A percentile compares a stretch with the other conserved stretches of the same genome.
Conservation (phyloP, 2,113 vertebrate species). For the Ptilonorhynchus violaceus region DNA sequence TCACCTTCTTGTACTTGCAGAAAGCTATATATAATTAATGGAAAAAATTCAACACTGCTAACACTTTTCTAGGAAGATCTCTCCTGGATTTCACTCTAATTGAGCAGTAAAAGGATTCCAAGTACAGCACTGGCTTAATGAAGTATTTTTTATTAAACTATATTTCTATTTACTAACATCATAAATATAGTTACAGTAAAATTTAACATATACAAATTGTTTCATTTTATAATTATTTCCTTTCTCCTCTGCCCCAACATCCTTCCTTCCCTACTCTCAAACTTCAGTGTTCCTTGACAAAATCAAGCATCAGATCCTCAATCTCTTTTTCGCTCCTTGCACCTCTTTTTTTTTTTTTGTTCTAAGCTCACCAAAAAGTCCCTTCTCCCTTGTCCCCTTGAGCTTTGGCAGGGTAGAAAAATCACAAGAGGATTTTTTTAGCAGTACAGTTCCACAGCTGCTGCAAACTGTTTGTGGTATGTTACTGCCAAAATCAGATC, state of each 20-base stretch:
- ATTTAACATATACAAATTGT: not conserved
- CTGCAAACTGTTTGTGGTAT: not conserved
- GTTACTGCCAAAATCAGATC: not conserved
- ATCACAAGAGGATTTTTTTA: not conserved
- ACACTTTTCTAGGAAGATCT: not conserved
- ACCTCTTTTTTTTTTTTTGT: not conserved
- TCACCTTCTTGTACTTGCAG: not conserved
- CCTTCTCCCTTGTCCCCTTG: not conserved
- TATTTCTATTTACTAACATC: not conserved
- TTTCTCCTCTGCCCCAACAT: not conserved
- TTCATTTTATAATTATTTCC: not conserved
- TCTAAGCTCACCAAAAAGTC: not conserved
- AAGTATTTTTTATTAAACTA: not conserved
- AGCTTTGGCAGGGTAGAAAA: not conserved
- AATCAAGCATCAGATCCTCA: not conserved
- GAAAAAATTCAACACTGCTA: not conserved
- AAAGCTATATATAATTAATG: not conserved
- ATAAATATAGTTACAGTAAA: not conserved
- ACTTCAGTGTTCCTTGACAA: not conserved
- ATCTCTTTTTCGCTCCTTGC: not conserved
- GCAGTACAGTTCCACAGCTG: not conserved
- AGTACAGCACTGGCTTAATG: not conserved
- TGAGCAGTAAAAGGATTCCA: not conserved
- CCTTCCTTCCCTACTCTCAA: not conserved
- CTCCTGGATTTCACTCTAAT: not conserved